Base-by-base conservation (phyloP, 2,888 invertebrate genomes). In the Cheilosia vulpina region DNA sequence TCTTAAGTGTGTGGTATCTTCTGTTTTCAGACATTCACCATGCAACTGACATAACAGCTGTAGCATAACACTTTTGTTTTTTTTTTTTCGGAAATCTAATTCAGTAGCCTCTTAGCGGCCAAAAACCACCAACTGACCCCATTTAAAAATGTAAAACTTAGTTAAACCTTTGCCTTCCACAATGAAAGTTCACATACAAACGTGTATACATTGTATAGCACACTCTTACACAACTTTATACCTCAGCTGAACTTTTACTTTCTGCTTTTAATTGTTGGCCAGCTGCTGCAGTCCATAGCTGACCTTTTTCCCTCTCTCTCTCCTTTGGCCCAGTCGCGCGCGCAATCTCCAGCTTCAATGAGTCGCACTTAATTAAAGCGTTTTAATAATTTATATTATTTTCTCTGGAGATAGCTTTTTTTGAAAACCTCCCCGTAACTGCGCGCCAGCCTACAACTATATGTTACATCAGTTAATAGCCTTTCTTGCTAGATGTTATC, bases 391-490 rank as follows among this genome's bases (percentile, higher is more conserved):
- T 78, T 71, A 50, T 63, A 71, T 78, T 50, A 50, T 63, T 78
- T 78, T 50, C 50, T 53, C 65, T 65, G 41, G 58, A 50, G 38
- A 65, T 31, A n/a, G 5, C 4, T 45, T 57, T 73, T 73, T 52
- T 71, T 69, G 34, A 52, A 73, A 76, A 58, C 34, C 69, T 69
- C 60, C 50, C 57, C 47, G 27, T 31, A 66, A 55, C 34, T 43
- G 57, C 9, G 27, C 38, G 31, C 31, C 31, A 34, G 55, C 45
- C 47, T 52, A 38, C 13, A 43, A 45, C 68, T 69, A 80, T n/a
- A n/a, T n/a, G n/a, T 85, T 85, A 85, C 80, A 62, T 85, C 76
- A 80, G 63, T 65, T 79, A 79, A 84, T 84, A 63, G 80, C 72
- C 72, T 71, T 76, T 80, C 68, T 50, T 69, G 68, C 66, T 71